A percentile compares a stretch with the other conserved stretches of the same genome.
These are phyloP conservation scores for Zapus hudsonius DNA, from an alignment of 2,113 vertebrate species.

Conservation along the genomic window DNA sequence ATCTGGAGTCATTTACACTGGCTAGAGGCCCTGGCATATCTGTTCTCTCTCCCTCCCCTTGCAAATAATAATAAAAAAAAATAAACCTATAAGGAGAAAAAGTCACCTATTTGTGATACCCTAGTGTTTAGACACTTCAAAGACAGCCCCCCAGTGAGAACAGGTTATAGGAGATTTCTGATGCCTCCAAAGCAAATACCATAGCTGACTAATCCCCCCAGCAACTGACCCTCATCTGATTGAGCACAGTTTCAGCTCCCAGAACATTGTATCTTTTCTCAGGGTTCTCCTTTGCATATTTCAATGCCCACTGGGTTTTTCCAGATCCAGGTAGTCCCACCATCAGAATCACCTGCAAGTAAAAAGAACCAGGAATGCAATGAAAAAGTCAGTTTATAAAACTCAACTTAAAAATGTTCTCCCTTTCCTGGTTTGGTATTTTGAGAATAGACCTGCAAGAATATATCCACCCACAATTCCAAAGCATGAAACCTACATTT, in stretches of 20 bases:
- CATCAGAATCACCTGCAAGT: slow-evolving; percentile 90
- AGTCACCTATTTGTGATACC: background rate
- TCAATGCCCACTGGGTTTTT: slow-evolving; percentile 91
- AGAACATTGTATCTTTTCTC: slow-evolving; percentile 90
- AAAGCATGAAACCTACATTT: background rate
- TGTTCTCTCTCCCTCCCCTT: too few relatives aligned
- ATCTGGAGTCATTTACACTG: too few relatives aligned
- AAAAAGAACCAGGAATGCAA: background rate
- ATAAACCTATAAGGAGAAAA: background rate
- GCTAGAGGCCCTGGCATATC: too few relatives aligned
- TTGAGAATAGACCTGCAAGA: background rate
- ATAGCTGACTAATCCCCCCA: background rate
- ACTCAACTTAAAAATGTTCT: background rate
- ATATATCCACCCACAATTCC: background rate
- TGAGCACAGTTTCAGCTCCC: slow-evolving; percentile 89
- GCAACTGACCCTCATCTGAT: slow-evolving; percentile 89
- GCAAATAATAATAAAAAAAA: background rate
- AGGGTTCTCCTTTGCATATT: slow-evolving; percentile 87
- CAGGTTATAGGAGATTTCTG: background rate
- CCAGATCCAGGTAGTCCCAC: slow-evolving; percentile 93
- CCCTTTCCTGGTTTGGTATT: background rate
- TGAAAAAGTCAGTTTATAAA: background rate
- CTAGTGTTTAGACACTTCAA: background rate
- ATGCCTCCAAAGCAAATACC: background rate
- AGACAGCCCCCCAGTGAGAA: background rate